Evolutionary conservation across 2,113 vertebrate genomes (phyloP), one percentile per base, ranked within the genome.

Genomic region (Zosterops hypoxanthus): DNA sequence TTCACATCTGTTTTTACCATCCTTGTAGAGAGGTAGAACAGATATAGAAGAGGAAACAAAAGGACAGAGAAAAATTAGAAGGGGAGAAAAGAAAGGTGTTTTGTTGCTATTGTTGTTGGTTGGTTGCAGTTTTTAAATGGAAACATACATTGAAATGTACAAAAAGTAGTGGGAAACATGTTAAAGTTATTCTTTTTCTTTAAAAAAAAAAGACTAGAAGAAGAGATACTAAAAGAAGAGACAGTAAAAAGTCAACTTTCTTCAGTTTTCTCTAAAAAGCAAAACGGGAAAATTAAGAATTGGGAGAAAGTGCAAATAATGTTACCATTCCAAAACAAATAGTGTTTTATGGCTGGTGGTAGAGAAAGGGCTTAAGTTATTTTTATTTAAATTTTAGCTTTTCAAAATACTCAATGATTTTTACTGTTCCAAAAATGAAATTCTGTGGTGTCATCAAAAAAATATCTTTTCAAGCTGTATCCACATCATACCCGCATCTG

Each of bases 31-130:
- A 78, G 36, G 12, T 25, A 91, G 47, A 55, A 73, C 71, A 4
- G 3, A 9, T 22, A 72, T 64, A 41, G 25, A 91, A 91, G 10
- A 70, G 6, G 18, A 85, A 91, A 66, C 13, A 77, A 61, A 53
- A 87, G 3, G 26, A 66, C 21, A 34, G 11, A 22, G 21, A 76
- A 9, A 65, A 88, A 50, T 11, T 28, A 12, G 6, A 22, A 14
- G 5, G 2, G 7, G 2, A 2, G 0, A 5, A 34, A 14, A 15
- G 16, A 6, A 49, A 49, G 29, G 9, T 44, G 7, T 53, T 80
- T 49, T 39, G 19, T 25, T 64, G 33, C 4, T 57, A 3, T 6
- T 33, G 5, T 15, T 53, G 3, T 64, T 80, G 44, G 1, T 14
- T 42, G 13, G 16, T 14, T 65, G 15, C 2, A 7, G 14, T 29